Evolutionary conservation across 2,888 invertebrate species (phyloP).

Genomic region (Callosobruchus maculatus): DNA sequence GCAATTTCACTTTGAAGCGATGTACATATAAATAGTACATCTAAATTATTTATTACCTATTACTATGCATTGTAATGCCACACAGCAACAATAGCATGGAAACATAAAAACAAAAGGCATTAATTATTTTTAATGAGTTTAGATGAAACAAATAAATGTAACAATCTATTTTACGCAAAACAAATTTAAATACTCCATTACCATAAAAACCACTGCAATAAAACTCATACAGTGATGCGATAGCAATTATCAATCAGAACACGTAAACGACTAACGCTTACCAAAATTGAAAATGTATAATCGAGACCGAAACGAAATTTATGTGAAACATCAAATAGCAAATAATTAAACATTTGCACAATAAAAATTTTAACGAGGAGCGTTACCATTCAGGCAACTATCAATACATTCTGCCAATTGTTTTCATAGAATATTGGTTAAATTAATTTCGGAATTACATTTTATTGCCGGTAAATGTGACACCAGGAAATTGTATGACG

Average conservation of each 20-base stretch:
- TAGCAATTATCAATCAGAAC: slow-evolving; percentile 10
- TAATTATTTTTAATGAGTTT: no score
- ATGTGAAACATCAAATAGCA: neutral
- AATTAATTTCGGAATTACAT: neutral
- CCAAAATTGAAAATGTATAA: neutral
- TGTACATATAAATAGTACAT: no score
- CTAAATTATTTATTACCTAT: no score
- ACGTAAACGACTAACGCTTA: slow-evolving; percentile 8
- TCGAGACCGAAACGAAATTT: neutral
- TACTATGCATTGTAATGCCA: no score
- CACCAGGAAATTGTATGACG: neutral
- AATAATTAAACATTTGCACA: neutral
- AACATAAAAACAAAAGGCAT: no score
- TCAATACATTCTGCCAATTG: neutral
- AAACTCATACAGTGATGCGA: slow-evolving; percentile 4
- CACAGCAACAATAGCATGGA: no score
- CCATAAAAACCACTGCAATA: neutral
- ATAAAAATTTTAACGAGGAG: neutral
- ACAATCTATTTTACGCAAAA: neutral
- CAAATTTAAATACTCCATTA: neutral
- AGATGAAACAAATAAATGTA: neutral
- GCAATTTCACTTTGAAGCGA: no score
- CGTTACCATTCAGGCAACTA: neutral
- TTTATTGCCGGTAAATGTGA: neutral
- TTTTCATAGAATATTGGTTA: neutral